These are phyloP conservation scores for Diadema setosum DNA, from an alignment of 35 echinoderm and acorn worm genomes.

Conservation along the genomic window DNA sequence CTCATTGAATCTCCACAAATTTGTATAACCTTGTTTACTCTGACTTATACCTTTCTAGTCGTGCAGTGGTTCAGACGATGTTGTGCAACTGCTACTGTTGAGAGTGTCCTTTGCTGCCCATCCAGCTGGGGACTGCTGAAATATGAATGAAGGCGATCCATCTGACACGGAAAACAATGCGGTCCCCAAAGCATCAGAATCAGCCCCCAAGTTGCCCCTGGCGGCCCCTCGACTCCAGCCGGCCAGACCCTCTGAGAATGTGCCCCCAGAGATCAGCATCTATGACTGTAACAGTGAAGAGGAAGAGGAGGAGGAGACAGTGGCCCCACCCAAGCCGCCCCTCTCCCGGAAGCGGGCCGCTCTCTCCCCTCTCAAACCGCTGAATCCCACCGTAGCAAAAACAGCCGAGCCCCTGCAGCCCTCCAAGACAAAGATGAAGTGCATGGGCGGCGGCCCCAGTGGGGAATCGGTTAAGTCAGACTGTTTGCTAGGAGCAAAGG, in stretches of 20 bases:
- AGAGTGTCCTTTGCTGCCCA: too few species aligned
- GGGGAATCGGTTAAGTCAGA: neutral
- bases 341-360: slow-evolving; percentile 19
- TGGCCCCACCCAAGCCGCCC: neutral
- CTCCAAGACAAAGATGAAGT: neutral
- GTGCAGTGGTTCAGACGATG: too few species aligned
- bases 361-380: slow-evolving; percentile 38
- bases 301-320: neutral
- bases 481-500: neutral
- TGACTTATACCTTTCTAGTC: too few species aligned
- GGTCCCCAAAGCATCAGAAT: neutral
- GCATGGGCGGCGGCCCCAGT: neutral
- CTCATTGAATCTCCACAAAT: too few species aligned
- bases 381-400: slow-evolving; percentile 16
- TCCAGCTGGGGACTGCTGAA: neutral
- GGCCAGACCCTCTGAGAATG: slow-evolving; percentile 28
- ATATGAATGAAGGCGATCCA: neutral
- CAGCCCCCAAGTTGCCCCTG: neutral
- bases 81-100: too few species aligned
- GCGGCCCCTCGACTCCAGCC: neutral
- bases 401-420: neutral
- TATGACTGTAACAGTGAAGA: slow-evolving; percentile 9
- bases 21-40: too few species aligned
- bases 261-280: slow-evolving; percentile 28
- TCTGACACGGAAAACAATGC: neutral